Evolutionary conservation across 2,797 vertebrate species (phyloP), one percentile per base, ranked within the genome.

Genomic region (Pelodytes ibericus): DNA sequence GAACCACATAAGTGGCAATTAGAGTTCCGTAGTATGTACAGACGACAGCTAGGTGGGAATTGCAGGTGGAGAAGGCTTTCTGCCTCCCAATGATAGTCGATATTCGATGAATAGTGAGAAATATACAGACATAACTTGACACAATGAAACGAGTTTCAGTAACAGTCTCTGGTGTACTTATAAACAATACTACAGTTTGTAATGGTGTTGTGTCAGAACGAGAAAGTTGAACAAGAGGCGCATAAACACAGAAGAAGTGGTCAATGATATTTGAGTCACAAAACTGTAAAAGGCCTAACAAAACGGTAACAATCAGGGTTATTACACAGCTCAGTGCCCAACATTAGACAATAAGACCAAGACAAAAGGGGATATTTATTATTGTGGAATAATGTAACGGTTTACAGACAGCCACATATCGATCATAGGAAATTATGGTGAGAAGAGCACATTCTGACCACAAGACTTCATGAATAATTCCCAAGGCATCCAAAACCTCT

Each of bases 31-130:
- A 59, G 16, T 59, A 26, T 3, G 8, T 59, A 3, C 47, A 16
- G 7, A 51, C 47, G 5, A 51, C 47, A 51, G 20, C 20, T 1
- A 51, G 47, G 47, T 51, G 47, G 47, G 47, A 51, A 51, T 16
- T 51, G 2, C 47, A 51, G 27, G 85, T 86, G 16, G 83, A 85
- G 44, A 85, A 86, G n/a, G 82, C 81, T 71, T 84, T 87, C 47
- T 72, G 69, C 25, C 75, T 81, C 1, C 83, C 77, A 1, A 64
- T 0, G 0, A 74, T 75, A 24, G 85, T 85, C 44, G 85, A 79
- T 36, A 86, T 84, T 0, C 76, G 81, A 22, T 84, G n/a, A 27
- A 86, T 77, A 29, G 80, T 58, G 3, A 56, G 60, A 25, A 84
- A 68, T 8, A 87, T 85, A 47, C 3, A 67, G 15, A 80, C 3